Evolutionary conservation across 92 coral and sea anemone species (phyloP).

Genomic region (Parazoanthus swiftii): DNA sequence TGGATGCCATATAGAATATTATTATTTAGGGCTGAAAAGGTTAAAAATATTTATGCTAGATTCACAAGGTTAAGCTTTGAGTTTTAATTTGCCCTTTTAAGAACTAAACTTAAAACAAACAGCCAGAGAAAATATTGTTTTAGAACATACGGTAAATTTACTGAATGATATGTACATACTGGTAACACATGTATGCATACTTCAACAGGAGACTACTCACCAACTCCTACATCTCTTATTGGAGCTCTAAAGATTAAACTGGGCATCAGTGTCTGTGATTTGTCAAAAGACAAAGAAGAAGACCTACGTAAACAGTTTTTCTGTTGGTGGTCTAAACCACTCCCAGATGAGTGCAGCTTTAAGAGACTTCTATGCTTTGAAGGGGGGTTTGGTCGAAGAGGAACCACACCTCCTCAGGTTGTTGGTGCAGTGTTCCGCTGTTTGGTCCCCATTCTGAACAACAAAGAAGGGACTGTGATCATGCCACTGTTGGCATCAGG

Average conservation of each 20-base stretch:
- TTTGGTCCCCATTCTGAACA: constrained; percentile 79
- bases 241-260: constrained; percentile 77
- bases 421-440: constrained; percentile 96
- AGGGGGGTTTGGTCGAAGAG: constrained; percentile 78
- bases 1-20: no score
- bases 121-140: no score
- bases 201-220: constrained; percentile 76
- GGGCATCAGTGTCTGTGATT: constrained; percentile 73
- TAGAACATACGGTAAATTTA: no score
- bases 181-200: no score
- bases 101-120: no score
- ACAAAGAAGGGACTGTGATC: constrained; percentile 81
- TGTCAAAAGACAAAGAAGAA: constrained; percentile 89
- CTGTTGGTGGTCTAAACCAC: constrained; percentile 98
- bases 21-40: no score
- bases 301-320: constrained; percentile 83
- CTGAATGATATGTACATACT: no score
- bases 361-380: constrained; percentile 89
- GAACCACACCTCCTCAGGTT: constrained; percentile 76
- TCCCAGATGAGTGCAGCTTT: constrained; percentile 75
- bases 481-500: constrained; percentile 95
- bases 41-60: no score
- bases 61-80: no score
- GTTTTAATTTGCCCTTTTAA: no score
- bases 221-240: constrained; percentile 85